Base-by-base conservation (phyloP, 2,797 vertebrate genomes). In the Acridotheres tristis region DNA sequence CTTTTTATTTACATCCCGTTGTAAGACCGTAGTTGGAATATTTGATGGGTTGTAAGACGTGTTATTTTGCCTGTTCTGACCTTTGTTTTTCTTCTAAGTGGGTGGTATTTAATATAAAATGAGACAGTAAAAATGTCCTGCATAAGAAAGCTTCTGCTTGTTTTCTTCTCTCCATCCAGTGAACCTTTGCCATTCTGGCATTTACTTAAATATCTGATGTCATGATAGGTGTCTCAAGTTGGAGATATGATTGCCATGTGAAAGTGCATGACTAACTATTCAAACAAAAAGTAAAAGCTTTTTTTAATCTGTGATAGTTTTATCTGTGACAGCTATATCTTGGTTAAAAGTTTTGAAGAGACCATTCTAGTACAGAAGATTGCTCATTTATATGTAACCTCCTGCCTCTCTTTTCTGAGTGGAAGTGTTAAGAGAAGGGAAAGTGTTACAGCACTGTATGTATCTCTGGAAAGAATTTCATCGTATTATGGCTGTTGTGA, bases 141-240 rank as follows among this genome's bases (percentile, higher is more conserved):
- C 2, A 0, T 73, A 61, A 86, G 32, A 57, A 69, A 47, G 27
- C 8, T 83, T 32, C n/a, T 80, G 29, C 17, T 75, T 13, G 4
- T 50, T 90, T 67, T 57, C 9, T 9, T 42, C 6, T 59, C 17
- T 53, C 23, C 4, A 13, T 62, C 8, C 32, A 48, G 21, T 68
- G 66, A 94, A 86, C 69, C 59, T 89, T 91, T 86, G 27, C 58
- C 87, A 75, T 91, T 75, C 45, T 89, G 73, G 48, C 34, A 25
- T 30, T 78, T 42, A 34, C 6, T 85, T 30, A 88, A 15, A 12
- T 79, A 40, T 19, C 21, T 73, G 1, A 2, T 69, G 29, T 63
- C 40, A 20, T 73, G 58, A 53, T 62, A 10, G 30, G 29, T 2
- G 14, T 83, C 19, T 76, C 20, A 54, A 4, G n/a, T 30, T 89